Percentiles rank a stretch among this genome's conserved stretches.
Conservation (phyloP, 2,797 vertebrate genomes). For the Dendrocincla tyrannina region DNA sequence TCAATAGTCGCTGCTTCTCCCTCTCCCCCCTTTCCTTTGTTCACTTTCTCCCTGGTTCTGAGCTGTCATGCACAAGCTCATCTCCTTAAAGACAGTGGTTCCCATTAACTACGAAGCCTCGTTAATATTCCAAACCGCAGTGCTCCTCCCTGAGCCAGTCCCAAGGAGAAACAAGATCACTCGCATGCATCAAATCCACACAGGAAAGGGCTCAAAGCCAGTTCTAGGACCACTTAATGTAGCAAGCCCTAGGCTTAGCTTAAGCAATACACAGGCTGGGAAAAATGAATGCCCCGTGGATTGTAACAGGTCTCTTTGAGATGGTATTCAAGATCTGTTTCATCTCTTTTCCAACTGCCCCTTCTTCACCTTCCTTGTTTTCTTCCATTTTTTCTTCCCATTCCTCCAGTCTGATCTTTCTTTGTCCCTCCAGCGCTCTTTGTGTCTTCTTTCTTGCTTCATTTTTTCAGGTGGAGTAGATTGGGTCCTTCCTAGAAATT, state of each 20-base stretch:
- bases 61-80: slow-evolving; percentile 51
- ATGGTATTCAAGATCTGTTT: not conserved
- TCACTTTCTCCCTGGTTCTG: slow-evolving; percentile 19
- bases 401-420: not conserved
- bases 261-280: not conserved
- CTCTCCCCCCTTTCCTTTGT: slow-evolving; percentile 38
- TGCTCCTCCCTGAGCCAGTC: slow-evolving; percentile 24
- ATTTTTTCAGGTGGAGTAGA: not conserved
- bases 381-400: not conserved
- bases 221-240: not conserved
- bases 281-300: not conserved
- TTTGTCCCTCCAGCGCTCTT: not conserved
- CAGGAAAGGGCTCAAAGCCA: not conserved
- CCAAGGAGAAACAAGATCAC: not conserved
- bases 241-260: not conserved
- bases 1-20: slow-evolving; percentile 23
- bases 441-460: not conserved
- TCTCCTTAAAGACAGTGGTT: slow-evolving; percentile 45
- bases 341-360: not conserved
- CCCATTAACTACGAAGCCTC: not conserved
- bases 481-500: not conserved
- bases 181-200: not conserved
- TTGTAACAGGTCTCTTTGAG: not conserved
- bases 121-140: slow-evolving; percentile 27
- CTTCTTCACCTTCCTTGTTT: not conserved